phyloP scores from a whole-genome alignment of 1,140 invertebrate species.

The Plectus sambesii region DNA sequence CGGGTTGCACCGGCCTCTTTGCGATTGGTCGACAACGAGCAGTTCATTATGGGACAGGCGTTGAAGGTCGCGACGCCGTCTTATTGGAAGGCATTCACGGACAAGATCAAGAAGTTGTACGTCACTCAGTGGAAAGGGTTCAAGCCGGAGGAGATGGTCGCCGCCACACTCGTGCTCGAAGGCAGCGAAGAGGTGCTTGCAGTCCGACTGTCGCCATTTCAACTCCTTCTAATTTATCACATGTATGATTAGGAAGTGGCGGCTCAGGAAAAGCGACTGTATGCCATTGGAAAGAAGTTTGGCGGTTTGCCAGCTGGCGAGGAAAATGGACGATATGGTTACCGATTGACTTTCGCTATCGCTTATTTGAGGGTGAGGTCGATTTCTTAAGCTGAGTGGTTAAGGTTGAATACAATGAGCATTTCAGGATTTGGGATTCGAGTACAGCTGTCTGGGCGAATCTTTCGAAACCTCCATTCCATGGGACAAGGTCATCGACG shows the following conservation, averaged over 20 bases:
- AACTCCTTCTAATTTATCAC: slow-evolving; percentile 17
- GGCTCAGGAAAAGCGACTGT: slow-evolving; percentile 65
- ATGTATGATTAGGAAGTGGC: slow-evolving; percentile 65
- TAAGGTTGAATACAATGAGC: slow-evolving; percentile 9
- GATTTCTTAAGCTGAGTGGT: background rate
- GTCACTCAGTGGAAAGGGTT: slow-evolving; percentile 81
- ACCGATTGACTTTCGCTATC: slow-evolving; percentile 93
- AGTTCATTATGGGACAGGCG: slow-evolving; percentile 66
- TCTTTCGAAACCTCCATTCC: slow-evolving; percentile 97
- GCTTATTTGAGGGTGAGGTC: slow-evolving; percentile 70
- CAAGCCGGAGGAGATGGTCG: slow-evolving; percentile 66
- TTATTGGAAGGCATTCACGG: slow-evolving; percentile 58
- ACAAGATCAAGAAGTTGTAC: slow-evolving; percentile 74
- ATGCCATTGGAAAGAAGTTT: slow-evolving; percentile 59
- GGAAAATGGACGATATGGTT: slow-evolving; percentile 82
- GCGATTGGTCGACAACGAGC: slow-evolving; percentile 88
- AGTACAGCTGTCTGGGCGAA: slow-evolving; percentile 77
- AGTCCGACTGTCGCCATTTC: slow-evolving; percentile 15
- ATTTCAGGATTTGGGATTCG: slow-evolving; percentile 71
- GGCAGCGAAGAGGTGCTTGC: slow-evolving; percentile 54
- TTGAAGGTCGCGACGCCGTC: slow-evolving; percentile 65
- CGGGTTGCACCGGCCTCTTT: slow-evolving; percentile 84
- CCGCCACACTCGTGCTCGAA: slow-evolving; percentile 85
- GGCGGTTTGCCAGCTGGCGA: slow-evolving; percentile 66
- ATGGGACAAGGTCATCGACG: slow-evolving; percentile 60